Conservation (phyloP, 1,140 invertebrate genomes). For the Magallana gigas region DNA sequence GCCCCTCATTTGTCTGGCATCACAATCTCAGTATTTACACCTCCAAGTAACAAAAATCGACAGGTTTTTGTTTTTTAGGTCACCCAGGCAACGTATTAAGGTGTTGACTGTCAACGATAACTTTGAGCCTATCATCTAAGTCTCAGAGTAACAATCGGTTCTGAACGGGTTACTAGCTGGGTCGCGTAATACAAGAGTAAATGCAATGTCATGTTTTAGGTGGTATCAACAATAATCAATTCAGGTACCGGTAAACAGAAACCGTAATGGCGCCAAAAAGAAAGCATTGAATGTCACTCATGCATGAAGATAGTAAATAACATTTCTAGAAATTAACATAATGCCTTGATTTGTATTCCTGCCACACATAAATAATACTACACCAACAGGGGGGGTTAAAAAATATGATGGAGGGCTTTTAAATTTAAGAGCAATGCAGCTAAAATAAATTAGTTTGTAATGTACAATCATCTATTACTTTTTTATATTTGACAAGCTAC, state of each 20-base stretch:
- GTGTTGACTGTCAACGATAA: background rate
- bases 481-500: background rate
- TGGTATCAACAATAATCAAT: slow-evolving; percentile 13
- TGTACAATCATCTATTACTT: background rate
- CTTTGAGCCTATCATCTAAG: background rate
- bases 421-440: background rate
- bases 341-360: slow-evolving; percentile 25
- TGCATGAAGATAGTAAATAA: slow-evolving; percentile 22
- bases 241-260: slow-evolving; percentile 10
- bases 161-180: background rate
- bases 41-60: slow-evolving; percentile 12
- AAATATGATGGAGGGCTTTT: slow-evolving; percentile 4
- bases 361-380: background rate
- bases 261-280: background rate
- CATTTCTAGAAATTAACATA: slow-evolving; percentile 15
- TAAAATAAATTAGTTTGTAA: background rate
- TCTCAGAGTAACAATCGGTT: background rate
- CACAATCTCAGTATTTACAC: slow-evolving; percentile 12
- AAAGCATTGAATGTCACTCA: slow-evolving; percentile 15
- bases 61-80: background rate
- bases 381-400: background rate
- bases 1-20: background rate
- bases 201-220: background rate
- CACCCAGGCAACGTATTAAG: slow-evolving; percentile 1
- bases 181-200: background rate